Conservation (phyloP, 2,113 vertebrate species). For the Mesembrinibis cayennensis region DNA sequence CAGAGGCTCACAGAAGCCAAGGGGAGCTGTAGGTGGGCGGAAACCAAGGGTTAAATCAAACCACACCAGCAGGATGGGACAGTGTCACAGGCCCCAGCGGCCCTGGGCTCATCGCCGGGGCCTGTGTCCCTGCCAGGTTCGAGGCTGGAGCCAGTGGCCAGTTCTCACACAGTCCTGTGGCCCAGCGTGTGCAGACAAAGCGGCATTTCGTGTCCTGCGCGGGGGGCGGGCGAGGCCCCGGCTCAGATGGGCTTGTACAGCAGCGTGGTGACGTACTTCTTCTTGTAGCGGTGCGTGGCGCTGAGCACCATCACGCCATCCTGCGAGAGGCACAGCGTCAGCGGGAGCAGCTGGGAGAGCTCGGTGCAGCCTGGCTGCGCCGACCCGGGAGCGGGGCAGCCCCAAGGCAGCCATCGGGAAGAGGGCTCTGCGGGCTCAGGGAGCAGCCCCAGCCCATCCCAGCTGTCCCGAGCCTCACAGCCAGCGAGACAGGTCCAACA, state of each 20-base stretch:
- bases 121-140: background rate
- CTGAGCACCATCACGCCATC: constrained; percentile 98
- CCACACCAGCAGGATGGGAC: constrained; percentile 53
- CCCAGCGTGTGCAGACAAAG: constrained; percentile 57
- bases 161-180: constrained; percentile 30
- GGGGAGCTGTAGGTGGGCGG: background rate
- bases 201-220: constrained; percentile 11
- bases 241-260: constrained; percentile 77
- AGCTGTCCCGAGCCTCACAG: background rate
- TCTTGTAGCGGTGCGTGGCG: constrained; percentile 96
- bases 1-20: constrained; percentile 39
- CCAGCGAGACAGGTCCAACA: rapidly evolving
- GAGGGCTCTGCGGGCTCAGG: background rate
- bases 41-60: constrained; percentile 63
- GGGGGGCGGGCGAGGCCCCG: background rate
- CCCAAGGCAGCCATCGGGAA: background rate
- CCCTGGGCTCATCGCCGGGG: background rate
- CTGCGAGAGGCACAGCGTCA: constrained; percentile 53
- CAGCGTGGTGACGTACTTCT: constrained; percentile 97
- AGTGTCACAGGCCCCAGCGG: constrained; percentile 38
- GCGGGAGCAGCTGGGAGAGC: background rate
- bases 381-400: rapidly evolving
- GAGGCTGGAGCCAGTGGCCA: constrained; percentile 35
- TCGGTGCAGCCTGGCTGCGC: rapidly evolving
- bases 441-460: background rate